Evolutionary conservation across 1,140 invertebrate genomes (phyloP).

Genomic region (Bombus pascuorum): DNA sequence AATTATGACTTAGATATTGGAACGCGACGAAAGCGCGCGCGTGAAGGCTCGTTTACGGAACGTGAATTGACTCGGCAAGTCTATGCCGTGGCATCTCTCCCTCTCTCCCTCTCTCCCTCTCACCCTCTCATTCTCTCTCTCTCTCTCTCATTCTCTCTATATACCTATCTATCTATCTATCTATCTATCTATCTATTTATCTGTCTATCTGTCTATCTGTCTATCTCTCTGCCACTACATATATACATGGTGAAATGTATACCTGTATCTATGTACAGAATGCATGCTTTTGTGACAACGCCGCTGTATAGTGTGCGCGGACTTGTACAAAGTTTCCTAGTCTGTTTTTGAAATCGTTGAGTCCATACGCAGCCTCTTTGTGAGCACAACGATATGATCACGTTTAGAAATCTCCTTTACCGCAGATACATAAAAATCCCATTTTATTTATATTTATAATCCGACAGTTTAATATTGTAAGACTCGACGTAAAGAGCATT

Average conservation of each 20-base stretch:
- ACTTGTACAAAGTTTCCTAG: background rate
- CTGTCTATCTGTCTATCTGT: background rate
- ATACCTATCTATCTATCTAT: too few relatives aligned
- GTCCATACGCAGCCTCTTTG: background rate
- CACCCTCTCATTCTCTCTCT: too few relatives aligned
- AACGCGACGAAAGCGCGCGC: slow-evolving; percentile 51
- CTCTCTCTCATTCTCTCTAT: background rate
- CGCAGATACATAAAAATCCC: background rate
- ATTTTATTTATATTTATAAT: background rate
- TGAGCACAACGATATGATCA: background rate
- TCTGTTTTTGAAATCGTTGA: background rate
- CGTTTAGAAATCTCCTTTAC: background rate
- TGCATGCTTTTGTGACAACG: background rate
- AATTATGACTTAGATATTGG: slow-evolving; percentile 76
- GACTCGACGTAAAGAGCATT: too few relatives aligned
- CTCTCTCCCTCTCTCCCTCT: too few relatives aligned
- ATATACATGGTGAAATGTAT: background rate
- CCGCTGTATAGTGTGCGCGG: background rate
- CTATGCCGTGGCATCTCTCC: background rate
- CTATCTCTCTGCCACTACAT: too few relatives aligned
- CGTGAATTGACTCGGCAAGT: slow-evolving; percentile 54
- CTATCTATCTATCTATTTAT: background rate
- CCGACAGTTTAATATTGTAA: background rate
- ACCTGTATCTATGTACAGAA: background rate
- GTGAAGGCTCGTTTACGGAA: slow-evolving; percentile 62